Conservation (phyloP, 2,888 invertebrate genomes). For the Acanthosepion lycidas region DNA sequence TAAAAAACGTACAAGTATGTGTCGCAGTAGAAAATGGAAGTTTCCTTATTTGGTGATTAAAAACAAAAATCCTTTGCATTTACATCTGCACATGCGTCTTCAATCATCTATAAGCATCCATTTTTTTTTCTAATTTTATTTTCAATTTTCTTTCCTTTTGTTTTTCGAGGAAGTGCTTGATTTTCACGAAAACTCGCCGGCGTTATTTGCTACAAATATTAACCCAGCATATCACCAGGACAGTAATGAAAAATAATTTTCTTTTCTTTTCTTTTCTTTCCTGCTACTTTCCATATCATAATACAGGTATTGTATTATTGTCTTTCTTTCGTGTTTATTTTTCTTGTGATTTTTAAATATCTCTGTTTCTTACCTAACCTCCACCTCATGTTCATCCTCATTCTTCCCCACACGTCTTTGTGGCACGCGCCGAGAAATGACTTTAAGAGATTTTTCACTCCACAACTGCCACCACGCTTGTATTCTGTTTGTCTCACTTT, state of each 20-base stretch:
- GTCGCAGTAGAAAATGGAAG: too few species aligned
- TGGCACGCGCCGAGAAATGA: not conserved
- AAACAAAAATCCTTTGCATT: not conserved
- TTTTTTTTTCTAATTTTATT: not conserved
- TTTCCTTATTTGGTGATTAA: too few species aligned
- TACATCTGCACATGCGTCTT: not conserved
- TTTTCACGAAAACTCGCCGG: not conserved
- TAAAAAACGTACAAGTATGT: too few species aligned
- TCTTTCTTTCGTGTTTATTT: not conserved
- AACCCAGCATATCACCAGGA: not conserved
- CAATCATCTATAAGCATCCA: not conserved
- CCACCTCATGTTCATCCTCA: not conserved
- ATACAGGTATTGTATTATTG: not conserved
- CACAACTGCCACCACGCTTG: not conserved
- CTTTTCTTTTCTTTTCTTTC: not conserved
- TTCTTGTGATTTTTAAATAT: not conserved
- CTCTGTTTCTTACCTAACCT: not conserved
- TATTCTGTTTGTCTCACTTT: not conserved
- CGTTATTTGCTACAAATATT: conserved; percentile 1
- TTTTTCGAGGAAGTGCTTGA: not conserved
- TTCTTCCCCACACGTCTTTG: not conserved
- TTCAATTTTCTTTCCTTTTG: not conserved
- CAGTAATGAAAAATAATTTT: not conserved
- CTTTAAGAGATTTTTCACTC: not conserved
- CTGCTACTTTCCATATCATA: not conserved